Evolutionary conservation across 2,113 vertebrate species (phyloP), one percentile per base, ranked within the genome.

Genomic region (Oophaga pumilio): DNA sequence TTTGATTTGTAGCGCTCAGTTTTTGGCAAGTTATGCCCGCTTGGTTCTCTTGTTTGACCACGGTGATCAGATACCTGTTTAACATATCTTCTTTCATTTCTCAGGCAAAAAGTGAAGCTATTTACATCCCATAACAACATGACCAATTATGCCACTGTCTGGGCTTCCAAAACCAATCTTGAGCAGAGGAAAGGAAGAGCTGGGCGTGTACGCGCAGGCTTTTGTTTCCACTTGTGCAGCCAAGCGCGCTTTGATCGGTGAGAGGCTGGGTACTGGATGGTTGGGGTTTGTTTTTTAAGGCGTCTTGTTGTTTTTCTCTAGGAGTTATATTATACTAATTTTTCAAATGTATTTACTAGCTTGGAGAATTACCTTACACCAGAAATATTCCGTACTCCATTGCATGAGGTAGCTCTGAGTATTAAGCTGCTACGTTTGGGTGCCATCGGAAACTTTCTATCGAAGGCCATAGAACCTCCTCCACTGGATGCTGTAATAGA

Each of bases 41-140:
- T 43, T 43, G 33, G 33, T 43, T 43, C 33, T 43, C 33, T 33
- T 33, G 33, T 43, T 43, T 2, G 33, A 2, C 33, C 33, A 43
- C 33, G 33, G 3, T 43, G 33, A 43, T 43, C 33, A 5, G 33
- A 4, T 43, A 43, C 33, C 33, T 5, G 3, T 52, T 69, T 66
- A 0, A 1, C 15, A 86, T 81, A 52, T 81, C 71, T 57, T 80
- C 8, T 28, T 74, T 22, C 50, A 5, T 22, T 10, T 88, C 4
- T 62, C 90, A 99, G 98, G 90, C 97, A 99, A 90, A 99, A 99
- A 88, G 97, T 98, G 91, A 99, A 99, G 90, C 93, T 99, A 20
- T 99, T 99, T 90, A 99, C 98, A 6, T 96, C 98, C 84, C 97
- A 99, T 90, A 99, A 98, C 92, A 99, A 98, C 85, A 99, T 99